A percentile compares a stretch with the other conserved stretches of the same genome.
Conservation (phyloP, 2,888 invertebrate genomes). For the Dasysyrphus albostriatus region DNA sequence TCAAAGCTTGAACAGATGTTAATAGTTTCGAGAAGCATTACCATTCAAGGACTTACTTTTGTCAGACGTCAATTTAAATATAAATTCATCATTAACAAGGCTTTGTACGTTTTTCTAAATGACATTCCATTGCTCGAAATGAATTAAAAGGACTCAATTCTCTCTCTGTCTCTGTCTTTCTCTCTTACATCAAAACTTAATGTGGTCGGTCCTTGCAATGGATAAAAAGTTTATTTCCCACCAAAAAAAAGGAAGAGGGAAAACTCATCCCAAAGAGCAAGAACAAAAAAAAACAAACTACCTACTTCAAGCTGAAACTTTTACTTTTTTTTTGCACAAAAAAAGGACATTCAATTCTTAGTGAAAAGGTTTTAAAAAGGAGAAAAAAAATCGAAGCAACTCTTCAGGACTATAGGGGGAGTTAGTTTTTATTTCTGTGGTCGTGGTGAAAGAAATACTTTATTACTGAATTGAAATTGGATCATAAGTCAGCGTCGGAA, state of each 20-base stretch:
- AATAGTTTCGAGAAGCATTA: conserved; percentile 26
- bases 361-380: conserved; percentile 48
- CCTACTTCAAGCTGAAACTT: conserved; percentile 29
- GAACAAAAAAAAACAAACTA: neutral
- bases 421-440: neutral
- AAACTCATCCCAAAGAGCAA: conserved; percentile 6
- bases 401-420: conserved; percentile 3
- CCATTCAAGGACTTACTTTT: conserved; percentile 32
- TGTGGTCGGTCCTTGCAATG: conserved; percentile 8
- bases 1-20: conserved; percentile 14
- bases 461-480: conserved; percentile 55
- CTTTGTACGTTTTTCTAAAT: conserved; percentile 54
- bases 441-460: conserved; percentile 30
- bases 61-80: conserved; percentile 63
- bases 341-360: conserved; percentile 35
- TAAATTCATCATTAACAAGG: conserved; percentile 66
- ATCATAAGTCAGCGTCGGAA: conserved; percentile 48
- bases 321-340: conserved; percentile 36
- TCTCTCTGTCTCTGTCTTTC: neutral
- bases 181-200: neutral
- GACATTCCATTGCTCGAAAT: conserved; percentile 57
- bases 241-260: neutral
- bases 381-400: neutral
- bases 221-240: conserved; percentile 32
- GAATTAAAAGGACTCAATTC: conserved; percentile 2